Percentiles rank a stretch among this genome's conserved stretches.
These are phyloP conservation scores for Sesia bembeciformis DNA, from an alignment of 2,888 invertebrate genomes.

Conservation along the genomic window DNA sequence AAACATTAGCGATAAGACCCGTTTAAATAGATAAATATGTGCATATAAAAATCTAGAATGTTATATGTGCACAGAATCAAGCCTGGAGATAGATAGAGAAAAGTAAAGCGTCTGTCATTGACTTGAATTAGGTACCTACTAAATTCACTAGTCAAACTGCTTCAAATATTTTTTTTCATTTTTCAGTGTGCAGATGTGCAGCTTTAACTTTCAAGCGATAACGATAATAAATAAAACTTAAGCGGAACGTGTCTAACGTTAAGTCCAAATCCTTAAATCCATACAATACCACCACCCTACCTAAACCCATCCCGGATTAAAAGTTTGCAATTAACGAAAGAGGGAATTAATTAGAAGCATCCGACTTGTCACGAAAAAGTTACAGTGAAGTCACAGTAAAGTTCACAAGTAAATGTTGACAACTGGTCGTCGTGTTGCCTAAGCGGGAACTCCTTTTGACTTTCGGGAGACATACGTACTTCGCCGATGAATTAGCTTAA, in stretches of 20 bases:
- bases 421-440: constrained; percentile 23
- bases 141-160: too few species aligned
- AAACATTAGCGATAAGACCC: too few species aligned
- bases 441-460: not conserved
- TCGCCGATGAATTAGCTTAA: not conserved
- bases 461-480: not conserved
- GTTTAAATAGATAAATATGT: too few species aligned
- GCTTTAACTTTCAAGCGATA: not conserved
- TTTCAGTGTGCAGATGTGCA: too few species aligned
- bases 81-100: too few species aligned
- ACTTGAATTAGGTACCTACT: too few species aligned
- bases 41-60: too few species aligned
- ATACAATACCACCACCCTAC: not conserved
- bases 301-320: constrained; percentile 26
- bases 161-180: too few species aligned
- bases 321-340: constrained; percentile 43
- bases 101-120: too few species aligned
- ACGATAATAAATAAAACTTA: not conserved
- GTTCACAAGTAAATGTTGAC: constrained; percentile 41
- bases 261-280: not conserved
- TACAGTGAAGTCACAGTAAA: constrained; percentile 22
- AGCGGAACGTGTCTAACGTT: not conserved
- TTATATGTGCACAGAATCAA: too few species aligned
- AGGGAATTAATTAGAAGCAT: constrained; percentile 50
- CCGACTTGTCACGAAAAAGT: constrained; percentile 29